Conservation (phyloP, 2,797 vertebrate genomes). For the Cottoperca gobio region DNA sequence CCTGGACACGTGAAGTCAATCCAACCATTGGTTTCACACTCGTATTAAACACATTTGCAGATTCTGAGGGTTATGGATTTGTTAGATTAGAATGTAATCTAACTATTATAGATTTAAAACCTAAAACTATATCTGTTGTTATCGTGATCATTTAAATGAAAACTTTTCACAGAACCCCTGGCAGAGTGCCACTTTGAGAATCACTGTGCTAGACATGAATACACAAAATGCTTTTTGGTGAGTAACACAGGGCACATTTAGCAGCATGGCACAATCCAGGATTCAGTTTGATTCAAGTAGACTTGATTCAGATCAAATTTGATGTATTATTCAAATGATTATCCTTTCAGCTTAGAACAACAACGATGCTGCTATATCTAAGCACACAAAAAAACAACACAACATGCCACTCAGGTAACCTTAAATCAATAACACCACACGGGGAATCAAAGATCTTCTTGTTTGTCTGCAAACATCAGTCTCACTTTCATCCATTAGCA, state of each 20-base stretch:
- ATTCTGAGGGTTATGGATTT: too few relatives aligned
- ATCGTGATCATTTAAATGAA: too few relatives aligned
- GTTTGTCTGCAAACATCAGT: constrained; percentile 55
- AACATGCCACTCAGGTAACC: constrained; percentile 32
- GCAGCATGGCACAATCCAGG: constrained; percentile 1
- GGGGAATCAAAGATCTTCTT: constrained; percentile 54
- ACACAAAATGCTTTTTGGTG: neutral
- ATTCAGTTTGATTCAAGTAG: constrained; percentile 12
- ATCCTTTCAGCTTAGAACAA: constrained; percentile 8
- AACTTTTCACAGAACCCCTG: too few relatives aligned
- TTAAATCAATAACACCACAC: constrained; percentile 25
- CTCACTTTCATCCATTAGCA: constrained; percentile 68
- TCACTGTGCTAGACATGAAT: neutral
- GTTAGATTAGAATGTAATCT: too few relatives aligned
- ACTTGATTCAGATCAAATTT: neutral
- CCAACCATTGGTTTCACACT: neutral
- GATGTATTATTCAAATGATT: constrained; percentile 25
- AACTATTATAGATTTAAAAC: too few relatives aligned
- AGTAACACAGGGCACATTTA: neutral
- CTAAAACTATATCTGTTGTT: too few relatives aligned
- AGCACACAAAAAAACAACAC: constrained; percentile 13
- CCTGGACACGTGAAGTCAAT: constrained; percentile 1
- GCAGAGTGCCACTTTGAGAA: too few relatives aligned
- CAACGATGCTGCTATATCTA: constrained; percentile 7
- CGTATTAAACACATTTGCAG: too few relatives aligned